phyloP scores from a whole-genome alignment of 2,797 vertebrate species.

The Mico argentatus region DNA sequence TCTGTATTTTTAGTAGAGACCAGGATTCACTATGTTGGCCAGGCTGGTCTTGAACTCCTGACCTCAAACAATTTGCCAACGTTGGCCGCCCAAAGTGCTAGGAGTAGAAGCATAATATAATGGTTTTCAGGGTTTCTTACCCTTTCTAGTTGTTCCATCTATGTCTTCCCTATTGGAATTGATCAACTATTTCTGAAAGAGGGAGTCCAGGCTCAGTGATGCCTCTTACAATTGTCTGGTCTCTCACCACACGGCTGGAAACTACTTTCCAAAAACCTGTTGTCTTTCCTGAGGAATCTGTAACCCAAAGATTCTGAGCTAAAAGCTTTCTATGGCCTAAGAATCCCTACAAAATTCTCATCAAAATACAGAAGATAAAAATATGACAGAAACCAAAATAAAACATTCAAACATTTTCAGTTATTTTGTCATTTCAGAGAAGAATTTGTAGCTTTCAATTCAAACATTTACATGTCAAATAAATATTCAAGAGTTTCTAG shows the following conservation, averaged over 20 bases:
- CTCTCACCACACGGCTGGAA: not conserved
- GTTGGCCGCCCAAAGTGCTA: no score
- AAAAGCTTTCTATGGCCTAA: not conserved
- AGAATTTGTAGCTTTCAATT: not conserved
- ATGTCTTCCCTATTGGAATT: not conserved
- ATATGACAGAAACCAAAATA: not conserved
- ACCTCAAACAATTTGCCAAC: no score
- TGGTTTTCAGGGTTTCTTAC: not conserved
- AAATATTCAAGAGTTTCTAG: not conserved
- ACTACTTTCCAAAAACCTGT: not conserved
- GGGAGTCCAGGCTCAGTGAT: fast-evolving
- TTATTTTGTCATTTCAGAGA: not conserved
- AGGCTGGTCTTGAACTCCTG: no score
- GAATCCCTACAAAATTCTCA: not conserved
- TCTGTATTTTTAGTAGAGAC: no score
- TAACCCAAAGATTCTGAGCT: not conserved
- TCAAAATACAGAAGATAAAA: not conserved
- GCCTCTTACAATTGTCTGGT: not conserved
- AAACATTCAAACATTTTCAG: not conserved
- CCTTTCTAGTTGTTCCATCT: not conserved
- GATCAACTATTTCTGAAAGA: not conserved
- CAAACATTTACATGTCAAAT: not conserved
- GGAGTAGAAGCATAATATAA: not conserved
- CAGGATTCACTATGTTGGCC: no score
- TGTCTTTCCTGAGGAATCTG: not conserved